These are phyloP conservation scores for Halictus quadricinctus DNA, from an alignment of 2,888 invertebrate species.

Conservation along the genomic window DNA sequence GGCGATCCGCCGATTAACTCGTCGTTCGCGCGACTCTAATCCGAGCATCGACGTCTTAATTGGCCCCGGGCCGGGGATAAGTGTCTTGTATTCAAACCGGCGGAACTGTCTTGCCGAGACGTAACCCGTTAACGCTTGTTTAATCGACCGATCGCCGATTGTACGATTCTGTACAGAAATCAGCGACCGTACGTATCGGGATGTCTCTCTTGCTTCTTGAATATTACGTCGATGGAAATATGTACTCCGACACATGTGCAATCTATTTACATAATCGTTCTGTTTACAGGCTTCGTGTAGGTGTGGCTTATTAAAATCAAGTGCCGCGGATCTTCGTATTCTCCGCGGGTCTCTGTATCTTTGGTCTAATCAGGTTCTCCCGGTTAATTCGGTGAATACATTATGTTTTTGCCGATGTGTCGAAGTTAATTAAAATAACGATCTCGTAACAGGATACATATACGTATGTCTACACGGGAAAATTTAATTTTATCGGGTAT, in stretches of 20 bases:
- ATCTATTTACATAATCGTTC: not conserved
- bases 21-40: constrained; percentile 45
- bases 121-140: constrained; percentile 38
- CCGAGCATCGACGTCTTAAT: constrained; percentile 53
- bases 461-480: not conserved
- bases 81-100: constrained; percentile 36
- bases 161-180: not conserved
- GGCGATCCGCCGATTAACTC: constrained; percentile 54
- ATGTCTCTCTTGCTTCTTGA: not conserved
- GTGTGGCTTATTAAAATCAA: not conserved
- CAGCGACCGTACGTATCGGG: not conserved
- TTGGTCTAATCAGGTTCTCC: not conserved
- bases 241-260: not conserved
- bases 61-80: constrained; percentile 35
- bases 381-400: not conserved
- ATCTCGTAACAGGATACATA: not conserved
- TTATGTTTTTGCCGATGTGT: not conserved
- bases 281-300: not conserved
- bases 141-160: constrained; percentile 1
- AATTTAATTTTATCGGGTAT: not conserved
- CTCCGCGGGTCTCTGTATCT: not conserved
- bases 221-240: not conserved
- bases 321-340: not conserved
- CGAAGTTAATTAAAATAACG: not conserved
- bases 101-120: constrained; percentile 9